Conservation (phyloP, 2,888 invertebrate species). For the Asteroscopus sphinx region DNA sequence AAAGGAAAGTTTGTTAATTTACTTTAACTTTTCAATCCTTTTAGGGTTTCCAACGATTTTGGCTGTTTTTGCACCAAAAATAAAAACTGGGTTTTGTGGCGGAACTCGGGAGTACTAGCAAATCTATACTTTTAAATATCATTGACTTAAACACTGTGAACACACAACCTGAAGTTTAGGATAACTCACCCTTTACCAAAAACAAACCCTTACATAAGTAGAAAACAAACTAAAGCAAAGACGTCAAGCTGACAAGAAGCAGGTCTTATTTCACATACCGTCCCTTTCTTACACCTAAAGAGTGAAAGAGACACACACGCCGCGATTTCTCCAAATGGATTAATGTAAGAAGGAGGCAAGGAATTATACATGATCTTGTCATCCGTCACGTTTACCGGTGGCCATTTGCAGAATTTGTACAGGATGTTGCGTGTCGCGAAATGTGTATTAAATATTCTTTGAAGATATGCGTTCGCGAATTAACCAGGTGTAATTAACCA, state of each 20-base stretch:
- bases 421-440: conserved; percentile 31
- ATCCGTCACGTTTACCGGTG: conserved; percentile 60
- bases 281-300: conserved; percentile 12
- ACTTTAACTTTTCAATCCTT: conserved; percentile 34
- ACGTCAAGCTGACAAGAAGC: conserved; percentile 21
- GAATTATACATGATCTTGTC: conserved; percentile 57
- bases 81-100: conserved; percentile 4
- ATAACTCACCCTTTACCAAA: conserved; percentile 1
- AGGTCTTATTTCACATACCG: conserved; percentile 16
- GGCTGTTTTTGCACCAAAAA: conserved; percentile 3
- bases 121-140: no score
- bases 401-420: conserved; percentile 53
- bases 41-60: conserved; percentile 15
- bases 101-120: neutral
- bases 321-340: conserved; percentile 46
- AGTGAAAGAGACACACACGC: conserved; percentile 27
- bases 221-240: conserved; percentile 41
- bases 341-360: conserved; percentile 35
- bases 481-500: neutral
- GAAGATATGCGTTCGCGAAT: neutral
- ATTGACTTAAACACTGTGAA: no score
- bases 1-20: conserved; percentile 26
- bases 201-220: conserved; percentile 1
- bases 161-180: neutral
- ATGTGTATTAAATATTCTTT: conserved; percentile 33